phyloP scores from a whole-genome alignment of 64 coral and sea anemone species.

The Catalaphyllia jardinei region DNA sequence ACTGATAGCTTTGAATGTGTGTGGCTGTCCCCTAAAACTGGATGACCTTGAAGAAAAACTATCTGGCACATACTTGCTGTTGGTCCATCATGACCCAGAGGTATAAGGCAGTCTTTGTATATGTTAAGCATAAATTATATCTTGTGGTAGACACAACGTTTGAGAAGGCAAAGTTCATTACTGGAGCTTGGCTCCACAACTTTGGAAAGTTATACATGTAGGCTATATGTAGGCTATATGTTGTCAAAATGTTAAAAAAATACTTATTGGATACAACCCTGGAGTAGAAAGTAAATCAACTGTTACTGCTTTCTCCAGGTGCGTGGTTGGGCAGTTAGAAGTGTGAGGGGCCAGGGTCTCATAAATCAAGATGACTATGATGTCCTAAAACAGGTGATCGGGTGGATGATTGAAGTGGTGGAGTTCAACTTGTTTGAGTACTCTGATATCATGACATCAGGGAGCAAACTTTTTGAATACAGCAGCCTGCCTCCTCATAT shows the following conservation, averaged over 20 bases:
- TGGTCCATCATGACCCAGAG: slow-evolving; percentile 66
- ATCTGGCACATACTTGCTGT: slow-evolving; percentile 70
- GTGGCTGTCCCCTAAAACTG: slow-evolving; percentile 41
- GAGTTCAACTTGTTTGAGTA: slow-evolving; percentile 65
- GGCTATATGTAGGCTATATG: too few species aligned
- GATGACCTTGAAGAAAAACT: slow-evolving; percentile 63
- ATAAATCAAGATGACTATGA: slow-evolving; percentile 83
- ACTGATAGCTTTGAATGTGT: slow-evolving; percentile 52
- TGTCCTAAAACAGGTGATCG: slow-evolving; percentile 54
- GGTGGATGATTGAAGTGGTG: slow-evolving; percentile 69
- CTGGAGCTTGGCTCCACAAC: too few species aligned
- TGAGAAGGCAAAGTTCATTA: too few species aligned
- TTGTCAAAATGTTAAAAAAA: too few species aligned
- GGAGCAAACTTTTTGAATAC: not conserved
- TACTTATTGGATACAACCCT: too few species aligned
- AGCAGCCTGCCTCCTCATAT: slow-evolving; percentile 43
- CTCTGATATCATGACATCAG: slow-evolving; percentile 16
- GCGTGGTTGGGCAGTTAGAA: slow-evolving; percentile 62
- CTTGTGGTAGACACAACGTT: not conserved
- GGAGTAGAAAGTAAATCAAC: too few species aligned
- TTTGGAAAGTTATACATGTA: too few species aligned
- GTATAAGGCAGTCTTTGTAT: not conserved
- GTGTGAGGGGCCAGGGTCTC: slow-evolving; percentile 26
- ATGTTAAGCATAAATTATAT: not conserved
- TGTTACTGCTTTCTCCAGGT: slow-evolving; percentile 33